Percentiles rank a stretch among this genome's conserved stretches.
Conservation (phyloP, 2,113 vertebrate genomes). For the Andinoacara biseriatus region DNA sequence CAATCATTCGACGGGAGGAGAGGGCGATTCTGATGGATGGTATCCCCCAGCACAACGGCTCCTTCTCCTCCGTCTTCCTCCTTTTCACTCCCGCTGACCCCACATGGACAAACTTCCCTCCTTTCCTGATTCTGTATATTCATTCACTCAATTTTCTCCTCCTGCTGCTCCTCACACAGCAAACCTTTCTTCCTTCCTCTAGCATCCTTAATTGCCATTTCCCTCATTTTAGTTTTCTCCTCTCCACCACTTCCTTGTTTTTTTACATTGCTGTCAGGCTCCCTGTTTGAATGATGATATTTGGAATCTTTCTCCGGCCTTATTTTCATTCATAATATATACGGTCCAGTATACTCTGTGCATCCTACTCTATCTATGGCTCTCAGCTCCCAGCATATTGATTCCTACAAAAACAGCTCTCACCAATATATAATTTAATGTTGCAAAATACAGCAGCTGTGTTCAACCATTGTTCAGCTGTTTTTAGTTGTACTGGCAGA, state of each 20-base stretch:
- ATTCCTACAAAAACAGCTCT: neutral
- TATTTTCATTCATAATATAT: conserved; percentile 1
- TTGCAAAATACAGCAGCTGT: neutral
- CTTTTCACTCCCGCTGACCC: neutral
- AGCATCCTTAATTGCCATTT: neutral
- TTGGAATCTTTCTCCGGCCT: neutral
- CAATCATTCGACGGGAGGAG: conserved; percentile 73
- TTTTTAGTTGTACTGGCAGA: no score
- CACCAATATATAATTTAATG: neutral
- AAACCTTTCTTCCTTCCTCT: neutral
- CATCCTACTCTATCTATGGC: neutral
- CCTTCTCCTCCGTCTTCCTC: neutral
- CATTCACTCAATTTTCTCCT: neutral
- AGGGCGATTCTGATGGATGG: conserved; percentile 54
- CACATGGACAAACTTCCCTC: conserved; percentile 19
- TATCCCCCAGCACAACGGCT: conserved; percentile 40
- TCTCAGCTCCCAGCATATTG: neutral
- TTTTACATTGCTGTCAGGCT: neutral
- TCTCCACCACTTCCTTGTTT: neutral
- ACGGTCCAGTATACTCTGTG: neutral
- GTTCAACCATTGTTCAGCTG: neutral
- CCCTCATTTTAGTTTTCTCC: neutral
- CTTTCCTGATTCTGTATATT: neutral
- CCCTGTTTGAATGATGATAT: neutral
- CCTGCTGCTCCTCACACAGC: neutral